A percentile compares a stretch with the other conserved stretches of the same genome.
These are phyloP conservation scores for Argentina silus DNA, from an alignment of 2,797 vertebrate species.

Conservation along the genomic window DNA sequence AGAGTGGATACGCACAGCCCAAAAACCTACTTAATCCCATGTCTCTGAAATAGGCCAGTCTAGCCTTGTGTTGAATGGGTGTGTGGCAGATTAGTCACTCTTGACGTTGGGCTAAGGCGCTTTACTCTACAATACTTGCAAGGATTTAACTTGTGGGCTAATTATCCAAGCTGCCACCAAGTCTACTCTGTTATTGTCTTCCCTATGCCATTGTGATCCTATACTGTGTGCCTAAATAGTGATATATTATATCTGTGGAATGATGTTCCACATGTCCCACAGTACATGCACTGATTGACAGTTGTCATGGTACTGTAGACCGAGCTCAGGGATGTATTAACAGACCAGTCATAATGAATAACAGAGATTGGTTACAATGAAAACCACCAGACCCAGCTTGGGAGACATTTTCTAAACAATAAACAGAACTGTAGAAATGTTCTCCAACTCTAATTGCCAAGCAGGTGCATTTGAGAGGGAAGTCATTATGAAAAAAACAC, in stretches of 20 bases:
- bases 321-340: not conserved
- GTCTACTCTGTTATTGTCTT: not conserved
- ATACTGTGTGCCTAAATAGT: not conserved
- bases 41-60: conserved; percentile 2
- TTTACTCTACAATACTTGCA: conserved; percentile 4
- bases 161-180: conserved; percentile 6
- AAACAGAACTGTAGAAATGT: conserved; percentile 8
- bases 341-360: conserved; percentile 2
- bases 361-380: conserved; percentile 7
- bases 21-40: conserved; percentile 13
- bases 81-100: conserved; percentile 13
- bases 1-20: not conserved
- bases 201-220: not conserved
- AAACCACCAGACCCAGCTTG: not conserved
- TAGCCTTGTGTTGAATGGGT: not conserved
- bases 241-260: not conserved
- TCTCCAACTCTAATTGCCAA: conserved; percentile 28
- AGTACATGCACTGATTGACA: not conserved
- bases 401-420: not conserved
- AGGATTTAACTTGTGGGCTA: conserved; percentile 9
- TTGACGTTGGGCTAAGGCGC: conserved; percentile 15
- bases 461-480: conserved; percentile 37
- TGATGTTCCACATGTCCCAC: not conserved
- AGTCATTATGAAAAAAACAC: conserved; percentile 28
- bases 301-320: not conserved